A percentile compares a stretch with the other conserved stretches of the same genome.
These are phyloP conservation scores for Mus spretus DNA, from an alignment of 2,797 vertebrate genomes.

Conservation along the genomic window DNA sequence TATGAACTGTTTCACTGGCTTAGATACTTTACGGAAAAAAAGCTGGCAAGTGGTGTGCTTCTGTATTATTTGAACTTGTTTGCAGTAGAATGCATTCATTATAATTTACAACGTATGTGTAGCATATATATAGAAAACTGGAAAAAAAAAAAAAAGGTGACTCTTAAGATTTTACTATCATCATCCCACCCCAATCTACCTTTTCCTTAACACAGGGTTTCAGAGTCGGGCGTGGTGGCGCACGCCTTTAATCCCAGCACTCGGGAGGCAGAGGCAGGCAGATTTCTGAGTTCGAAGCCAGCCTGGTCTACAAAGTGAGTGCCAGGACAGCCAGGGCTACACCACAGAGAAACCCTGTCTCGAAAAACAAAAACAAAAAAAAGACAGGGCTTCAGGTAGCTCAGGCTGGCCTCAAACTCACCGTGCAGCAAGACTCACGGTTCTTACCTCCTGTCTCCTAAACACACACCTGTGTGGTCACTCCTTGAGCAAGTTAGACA, in stretches of 20 bases:
- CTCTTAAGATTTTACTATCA: background rate
- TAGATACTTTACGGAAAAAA: conserved; percentile 21
- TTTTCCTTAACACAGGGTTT: background rate
- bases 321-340: no score
- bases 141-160: background rate
- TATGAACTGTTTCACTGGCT: background rate
- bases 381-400: no score
- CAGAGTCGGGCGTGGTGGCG: no score
- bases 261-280: no score
- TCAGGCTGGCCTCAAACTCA: background rate
- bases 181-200: background rate
- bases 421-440: background rate
- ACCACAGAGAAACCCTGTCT: no score
- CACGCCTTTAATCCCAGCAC: no score
- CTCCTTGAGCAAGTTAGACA: background rate
- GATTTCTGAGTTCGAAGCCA: no score
- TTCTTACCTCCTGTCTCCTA: background rate
- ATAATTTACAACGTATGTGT: background rate
- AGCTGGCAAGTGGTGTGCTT: background rate
- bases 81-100: background rate
- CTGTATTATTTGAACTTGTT: background rate
- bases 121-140: background rate
- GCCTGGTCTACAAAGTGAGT: no score
- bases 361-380: no score
- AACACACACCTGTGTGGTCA: background rate